These are phyloP conservation scores for Leptobrachium leishanense DNA, from an alignment of 2,113 vertebrate genomes.

Conservation along the genomic window DNA sequence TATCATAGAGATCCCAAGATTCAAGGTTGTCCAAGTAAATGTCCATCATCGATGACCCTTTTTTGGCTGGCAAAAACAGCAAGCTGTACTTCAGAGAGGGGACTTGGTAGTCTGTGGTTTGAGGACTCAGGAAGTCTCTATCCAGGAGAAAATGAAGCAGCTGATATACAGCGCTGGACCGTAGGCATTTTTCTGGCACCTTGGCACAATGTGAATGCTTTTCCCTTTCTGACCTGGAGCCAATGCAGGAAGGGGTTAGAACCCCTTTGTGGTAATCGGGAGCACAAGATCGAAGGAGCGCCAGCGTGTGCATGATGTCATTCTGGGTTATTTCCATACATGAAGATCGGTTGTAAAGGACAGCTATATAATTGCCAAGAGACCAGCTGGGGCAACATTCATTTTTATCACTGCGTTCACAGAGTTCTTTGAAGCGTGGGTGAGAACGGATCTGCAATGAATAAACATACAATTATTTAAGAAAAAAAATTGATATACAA, in stretches of 20 bases:
- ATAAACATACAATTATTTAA: not conserved
- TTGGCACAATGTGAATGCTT: conserved; percentile 76
- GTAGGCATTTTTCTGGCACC: conserved; percentile 86
- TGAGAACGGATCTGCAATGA: conserved; percentile 87
- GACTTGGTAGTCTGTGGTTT: conserved; percentile 92
- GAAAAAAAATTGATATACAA: no score
- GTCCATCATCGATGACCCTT: conserved; percentile 85
- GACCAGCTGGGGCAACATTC: conserved; percentile 97
- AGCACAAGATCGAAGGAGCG: conserved; percentile 85
- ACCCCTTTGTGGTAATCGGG: conserved; percentile 84
- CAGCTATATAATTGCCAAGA: conserved; percentile 91
- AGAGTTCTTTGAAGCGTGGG: conserved; percentile 81
- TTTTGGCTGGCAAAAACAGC: conserved; percentile 84
- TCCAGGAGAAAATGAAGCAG: conserved; percentile 93
- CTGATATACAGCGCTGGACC: conserved; percentile 80
- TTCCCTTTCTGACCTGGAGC: conserved; percentile 66
- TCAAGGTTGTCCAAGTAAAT: conserved; percentile 88
- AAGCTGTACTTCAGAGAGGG: conserved; percentile 95
- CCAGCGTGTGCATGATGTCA: conserved; percentile 83
- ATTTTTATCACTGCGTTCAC: conserved; percentile 73
- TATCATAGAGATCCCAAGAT: conserved; percentile 78
- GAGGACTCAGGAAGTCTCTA: conserved; percentile 91
- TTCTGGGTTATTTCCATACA: conserved; percentile 85
- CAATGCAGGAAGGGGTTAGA: conserved; percentile 78
- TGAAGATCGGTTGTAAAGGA: conserved; percentile 86